Evolutionary conservation across 2,888 invertebrate species (phyloP).

Genomic region (Daptonema setosum): DNA sequence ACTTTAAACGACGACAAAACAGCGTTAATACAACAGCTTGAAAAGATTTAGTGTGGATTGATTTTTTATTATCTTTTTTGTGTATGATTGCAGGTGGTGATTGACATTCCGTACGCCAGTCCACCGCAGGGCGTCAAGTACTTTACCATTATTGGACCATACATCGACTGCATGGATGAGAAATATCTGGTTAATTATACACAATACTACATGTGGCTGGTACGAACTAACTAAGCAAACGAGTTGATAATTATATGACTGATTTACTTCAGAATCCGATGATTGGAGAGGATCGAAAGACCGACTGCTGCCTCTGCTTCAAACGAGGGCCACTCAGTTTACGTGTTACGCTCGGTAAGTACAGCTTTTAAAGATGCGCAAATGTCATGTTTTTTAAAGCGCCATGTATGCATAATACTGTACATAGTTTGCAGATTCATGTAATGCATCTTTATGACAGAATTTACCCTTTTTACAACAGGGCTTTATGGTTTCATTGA

Average conservation of each 20-base stretch:
- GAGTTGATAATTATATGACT: too few relatives aligned
- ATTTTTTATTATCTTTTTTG: neutral
- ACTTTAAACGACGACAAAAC: too few relatives aligned
- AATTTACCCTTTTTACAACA: too few relatives aligned
- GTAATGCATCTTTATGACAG: too few relatives aligned
- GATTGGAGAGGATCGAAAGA: conserved; percentile 42
- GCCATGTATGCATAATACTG: too few relatives aligned
- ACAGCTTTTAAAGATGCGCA: too few relatives aligned
- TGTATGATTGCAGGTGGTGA: conserved; percentile 28
- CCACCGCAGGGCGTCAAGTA: conserved; percentile 57
- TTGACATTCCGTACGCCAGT: conserved; percentile 54
- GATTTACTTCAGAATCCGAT: conserved; percentile 41
- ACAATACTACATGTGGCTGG: too few relatives aligned
- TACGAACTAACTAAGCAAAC: too few relatives aligned
- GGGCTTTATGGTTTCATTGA: too few relatives aligned
- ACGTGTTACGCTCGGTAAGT: conserved; percentile 41
- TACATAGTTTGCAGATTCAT: too few relatives aligned
- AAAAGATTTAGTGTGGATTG: neutral
- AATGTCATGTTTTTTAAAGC: too few relatives aligned
- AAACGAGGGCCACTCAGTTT: conserved; percentile 45
- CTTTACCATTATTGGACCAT: conserved; percentile 53
- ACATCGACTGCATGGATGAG: conserved; percentile 58
- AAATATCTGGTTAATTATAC: conserved; percentile 42
- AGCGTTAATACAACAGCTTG: too few relatives aligned
- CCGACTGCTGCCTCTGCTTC: conserved; percentile 50